Evolutionary conservation across 2,113 vertebrate species (phyloP), one percentile per base, ranked within the genome.

Genomic region (Thalassoma bifasciatum): DNA sequence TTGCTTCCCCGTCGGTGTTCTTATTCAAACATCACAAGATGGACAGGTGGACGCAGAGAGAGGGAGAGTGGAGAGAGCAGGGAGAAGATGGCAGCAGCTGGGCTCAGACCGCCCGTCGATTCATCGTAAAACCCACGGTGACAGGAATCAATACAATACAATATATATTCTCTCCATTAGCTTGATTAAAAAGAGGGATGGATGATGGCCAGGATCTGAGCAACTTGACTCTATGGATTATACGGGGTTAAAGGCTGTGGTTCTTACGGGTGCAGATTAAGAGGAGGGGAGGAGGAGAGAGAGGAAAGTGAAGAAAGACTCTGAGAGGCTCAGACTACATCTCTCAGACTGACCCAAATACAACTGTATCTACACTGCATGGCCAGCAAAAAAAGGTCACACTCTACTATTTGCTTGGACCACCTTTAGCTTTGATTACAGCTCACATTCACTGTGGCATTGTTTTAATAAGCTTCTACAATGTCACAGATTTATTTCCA

Each of bases 91-190:
- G 87, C 92, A 82, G 91, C 94, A 93, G 93, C 94, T 92, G 88
- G 87, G 87, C 90, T 92, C 92, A 91, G 94, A 95, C 94, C 89
- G 9, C 88, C 88, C 86, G 93, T 95, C 93, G 93, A 94, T 95
- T 94, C 92, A 94, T 94, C 91, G 92, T 92, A 94, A 90, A 46
- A 85, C 72, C 61, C 73, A 23, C 40, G 86, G 92, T 90, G 86
- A 92, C 91, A 88, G 90, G 94, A 93, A 97, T 97, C 96, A 96
- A 96, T 96, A 95, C 92, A 95, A 96, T 96, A 95, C 92, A 93
- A 93, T 95, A 93, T 94, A 94, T 95, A 94, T 92, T 91, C 94
- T 88, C 90, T 96, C 96, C 96, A 96, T 96, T 97, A 97, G 94
- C 92, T 93, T 95, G 95, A 96, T 96, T 95, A 95, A 94, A 95